Evolutionary conservation across 2,797 vertebrate species (phyloP).

Genomic region (Trichosurus vulpecula): DNA sequence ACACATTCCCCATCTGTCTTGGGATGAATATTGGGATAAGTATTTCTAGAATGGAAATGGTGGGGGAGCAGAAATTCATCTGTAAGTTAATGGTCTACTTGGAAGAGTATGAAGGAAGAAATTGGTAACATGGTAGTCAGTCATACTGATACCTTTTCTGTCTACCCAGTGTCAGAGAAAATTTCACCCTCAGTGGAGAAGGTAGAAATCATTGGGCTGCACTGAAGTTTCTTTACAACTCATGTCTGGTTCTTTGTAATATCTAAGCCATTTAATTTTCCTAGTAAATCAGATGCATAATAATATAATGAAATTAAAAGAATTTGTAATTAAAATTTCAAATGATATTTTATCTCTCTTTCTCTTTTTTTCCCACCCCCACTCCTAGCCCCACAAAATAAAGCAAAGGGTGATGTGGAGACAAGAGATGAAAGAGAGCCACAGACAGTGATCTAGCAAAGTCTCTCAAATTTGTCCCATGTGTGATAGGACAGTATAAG

Average conservation of each 20-base stretch:
- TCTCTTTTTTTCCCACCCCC: background rate
- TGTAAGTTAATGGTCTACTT: background rate
- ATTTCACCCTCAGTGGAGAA: background rate
- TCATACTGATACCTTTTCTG: background rate
- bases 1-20: background rate
- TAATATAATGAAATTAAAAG: background rate
- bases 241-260: background rate
- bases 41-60: background rate
- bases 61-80: too few relatives aligned
- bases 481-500: background rate
- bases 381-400: background rate
- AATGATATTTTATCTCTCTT: background rate
- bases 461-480: background rate
- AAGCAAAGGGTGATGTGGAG: background rate
- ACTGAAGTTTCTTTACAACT: background rate
- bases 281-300: background rate
- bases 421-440: background rate
- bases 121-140: background rate
- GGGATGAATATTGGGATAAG: too few relatives aligned
- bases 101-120: background rate
- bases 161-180: background rate
- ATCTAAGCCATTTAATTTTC: background rate
- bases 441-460: background rate
- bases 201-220: background rate
- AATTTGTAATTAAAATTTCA: background rate